Evolutionary conservation across 2,113 vertebrate genomes (phyloP), one percentile per base, ranked within the genome.

Genomic region (Stercorarius parasiticus): DNA sequence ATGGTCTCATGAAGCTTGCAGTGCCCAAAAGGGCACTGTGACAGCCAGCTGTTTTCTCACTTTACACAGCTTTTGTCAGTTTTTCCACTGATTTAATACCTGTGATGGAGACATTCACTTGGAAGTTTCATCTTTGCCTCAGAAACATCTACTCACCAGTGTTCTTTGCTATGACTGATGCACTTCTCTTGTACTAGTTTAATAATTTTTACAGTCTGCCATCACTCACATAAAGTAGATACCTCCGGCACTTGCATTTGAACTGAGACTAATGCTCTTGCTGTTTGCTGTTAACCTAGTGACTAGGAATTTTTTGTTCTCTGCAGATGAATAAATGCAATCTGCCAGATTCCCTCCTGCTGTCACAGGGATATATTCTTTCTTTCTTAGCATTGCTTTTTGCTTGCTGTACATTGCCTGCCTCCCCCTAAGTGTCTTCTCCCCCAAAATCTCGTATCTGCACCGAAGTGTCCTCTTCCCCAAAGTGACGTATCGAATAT

Each of bases 61-160:
- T 94, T 92, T 83, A 65, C 49, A 40, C 73, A 36, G 70, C 62
- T 94, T 94, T 56, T 89, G 77, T 93, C 91, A 89, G 58, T 84
- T 91, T 95, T 97, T 91, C 95, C 93, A 85, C 91, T 91, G 86
- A 73, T 92, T 96, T 82, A 94, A 77, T 95, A 88, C 84, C 91
- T 96, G 58, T 29, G 62, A 95, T 89, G 84, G 94, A 91, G 93
- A 89, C 42, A 16, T 91, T 87, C 0, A 0, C 91, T 94, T 94
- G 94, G 86, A 89, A 93, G 53, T 88, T 95, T 94, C 93, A 87
- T 95, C 87, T 93, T 82, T 45, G 62, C 70, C 66, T 89, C 58
- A 87, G 77, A 94, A 94, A 80, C 62, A n/a, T 65, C 29, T 66
- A 58, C 88, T 93, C 62, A 21, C 78, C 71, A 66, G 49, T 73